Evolutionary conservation across 2,113 vertebrate species (phyloP).

Genomic region (Polypterus bichir): DNA sequence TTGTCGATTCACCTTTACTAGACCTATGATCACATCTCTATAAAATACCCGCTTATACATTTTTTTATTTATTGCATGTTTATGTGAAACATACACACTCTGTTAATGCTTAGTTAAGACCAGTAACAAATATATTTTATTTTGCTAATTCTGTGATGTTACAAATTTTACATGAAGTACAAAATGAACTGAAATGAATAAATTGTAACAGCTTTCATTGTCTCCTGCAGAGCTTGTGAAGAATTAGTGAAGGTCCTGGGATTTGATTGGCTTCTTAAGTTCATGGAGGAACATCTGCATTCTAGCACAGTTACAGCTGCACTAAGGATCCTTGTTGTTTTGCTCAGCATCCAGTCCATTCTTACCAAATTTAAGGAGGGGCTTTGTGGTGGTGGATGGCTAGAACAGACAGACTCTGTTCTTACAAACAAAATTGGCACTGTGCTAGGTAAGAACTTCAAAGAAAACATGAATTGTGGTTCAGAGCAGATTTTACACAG

Average conservation of each 20-base stretch:
- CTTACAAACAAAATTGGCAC: conserved; percentile 95
- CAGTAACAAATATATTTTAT: too few species aligned
- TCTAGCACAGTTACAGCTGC: conserved; percentile 81
- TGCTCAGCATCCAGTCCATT: conserved; percentile 79
- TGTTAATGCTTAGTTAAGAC: too few species aligned
- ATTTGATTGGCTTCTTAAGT: conserved; percentile 93
- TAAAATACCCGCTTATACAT: too few species aligned
- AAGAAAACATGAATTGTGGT: too few species aligned
- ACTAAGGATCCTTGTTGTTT: conserved; percentile 81
- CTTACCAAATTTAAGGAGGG: conserved; percentile 91
- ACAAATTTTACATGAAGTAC: too few species aligned
- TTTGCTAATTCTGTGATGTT: too few species aligned
- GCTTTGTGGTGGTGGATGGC: conserved; percentile 85
- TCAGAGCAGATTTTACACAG: too few species aligned
- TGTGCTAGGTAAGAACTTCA: conserved; percentile 68
- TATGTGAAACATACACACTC: too few species aligned
- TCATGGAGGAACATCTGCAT: conserved; percentile 94
- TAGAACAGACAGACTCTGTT: conserved; percentile 93
- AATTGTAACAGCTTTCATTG: neutral
- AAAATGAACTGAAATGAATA: too few species aligned
- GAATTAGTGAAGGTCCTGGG: conserved; percentile 82
- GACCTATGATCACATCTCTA: too few species aligned
- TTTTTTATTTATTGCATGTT: too few species aligned
- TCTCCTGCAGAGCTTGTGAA: conserved; percentile 74
- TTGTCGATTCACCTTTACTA: too few species aligned